Conservation (phyloP, 23 tunicate genomes). For the Botrylloides violaceus region DNA sequence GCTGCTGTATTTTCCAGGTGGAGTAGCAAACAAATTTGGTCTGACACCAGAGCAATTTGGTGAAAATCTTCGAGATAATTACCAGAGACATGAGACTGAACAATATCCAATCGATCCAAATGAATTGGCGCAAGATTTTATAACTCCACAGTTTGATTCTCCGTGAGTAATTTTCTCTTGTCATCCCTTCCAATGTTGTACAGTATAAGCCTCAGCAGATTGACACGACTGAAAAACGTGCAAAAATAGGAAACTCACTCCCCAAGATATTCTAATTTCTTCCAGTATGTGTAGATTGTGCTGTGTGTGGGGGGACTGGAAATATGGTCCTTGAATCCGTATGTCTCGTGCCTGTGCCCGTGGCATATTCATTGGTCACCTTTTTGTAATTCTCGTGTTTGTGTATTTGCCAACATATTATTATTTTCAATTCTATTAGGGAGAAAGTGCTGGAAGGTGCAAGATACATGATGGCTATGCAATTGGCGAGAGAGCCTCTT, state of each 20-base stretch:
- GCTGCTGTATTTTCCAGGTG: constrained; percentile 27
- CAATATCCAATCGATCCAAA: constrained; percentile 82
- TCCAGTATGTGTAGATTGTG: too few species aligned
- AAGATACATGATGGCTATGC: constrained; percentile 94
- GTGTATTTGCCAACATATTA: too few species aligned
- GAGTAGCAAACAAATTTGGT: constrained; percentile 94
- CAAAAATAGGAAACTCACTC: too few species aligned
- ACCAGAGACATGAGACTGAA: constrained; percentile 90
- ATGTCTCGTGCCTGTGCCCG: too few species aligned
- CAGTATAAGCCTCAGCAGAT: too few species aligned
- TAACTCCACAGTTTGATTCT: constrained; percentile 78
- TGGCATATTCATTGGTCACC: too few species aligned
- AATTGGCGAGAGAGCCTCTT: constrained; percentile 91
- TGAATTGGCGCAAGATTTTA: constrained; percentile 79
- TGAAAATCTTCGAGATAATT: constrained; percentile 80
- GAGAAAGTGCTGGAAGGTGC: constrained; percentile 90
- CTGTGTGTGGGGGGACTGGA: too few species aligned
- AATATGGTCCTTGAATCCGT: too few species aligned
- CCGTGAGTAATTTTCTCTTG: constrained; percentile 26
- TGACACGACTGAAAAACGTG: too few species aligned
- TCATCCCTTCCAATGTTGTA: neutral
- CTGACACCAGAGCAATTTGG: constrained; percentile 95
- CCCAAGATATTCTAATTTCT: too few species aligned
- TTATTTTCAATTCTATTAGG: too few species aligned
- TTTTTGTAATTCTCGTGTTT: too few species aligned